phyloP scores from a whole-genome alignment of 2,113 vertebrate genomes.

The Acanthochromis polyacanthus region DNA sequence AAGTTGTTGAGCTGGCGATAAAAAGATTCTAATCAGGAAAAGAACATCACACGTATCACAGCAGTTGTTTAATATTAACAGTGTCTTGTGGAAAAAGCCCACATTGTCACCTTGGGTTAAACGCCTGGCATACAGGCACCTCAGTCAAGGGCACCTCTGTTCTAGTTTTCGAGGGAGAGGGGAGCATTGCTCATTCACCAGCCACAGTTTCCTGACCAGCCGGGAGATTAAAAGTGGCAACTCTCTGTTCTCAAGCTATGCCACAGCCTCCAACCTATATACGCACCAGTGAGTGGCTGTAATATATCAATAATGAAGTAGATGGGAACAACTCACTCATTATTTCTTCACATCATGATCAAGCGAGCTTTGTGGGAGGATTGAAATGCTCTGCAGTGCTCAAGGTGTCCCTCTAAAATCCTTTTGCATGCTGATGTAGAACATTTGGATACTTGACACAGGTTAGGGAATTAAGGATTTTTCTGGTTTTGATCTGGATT shows the following conservation, averaged over 20 bases:
- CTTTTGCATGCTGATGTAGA: constrained; percentile 22
- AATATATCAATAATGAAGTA: constrained; percentile 24
- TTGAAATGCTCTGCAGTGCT: constrained; percentile 22
- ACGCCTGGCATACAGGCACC: constrained; percentile 2
- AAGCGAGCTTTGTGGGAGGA: constrained; percentile 13
- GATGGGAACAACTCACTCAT: constrained; percentile 6
- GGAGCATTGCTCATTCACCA: constrained; percentile 16
- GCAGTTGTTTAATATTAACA: background rate
- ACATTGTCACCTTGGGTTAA: background rate
- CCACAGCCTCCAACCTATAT: background rate
- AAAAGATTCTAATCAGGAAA: background rate
- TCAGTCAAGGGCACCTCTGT: constrained; percentile 17
- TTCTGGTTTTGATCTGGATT: background rate
- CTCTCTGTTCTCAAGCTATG: constrained; percentile 8
- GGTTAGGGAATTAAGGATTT: background rate
- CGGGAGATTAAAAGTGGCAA: constrained; percentile 10
- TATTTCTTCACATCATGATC: constrained; percentile 34
- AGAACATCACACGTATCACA: background rate
- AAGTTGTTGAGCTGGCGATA: background rate
- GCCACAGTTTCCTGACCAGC: background rate
- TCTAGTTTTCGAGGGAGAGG: background rate
- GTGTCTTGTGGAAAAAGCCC: background rate
- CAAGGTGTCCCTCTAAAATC: constrained; percentile 39
- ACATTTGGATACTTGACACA: background rate
- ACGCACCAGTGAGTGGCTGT: constrained; percentile 27